Base-by-base conservation (phyloP, 1,140 invertebrate genomes). In the Drosophila pruinosa region DNA sequence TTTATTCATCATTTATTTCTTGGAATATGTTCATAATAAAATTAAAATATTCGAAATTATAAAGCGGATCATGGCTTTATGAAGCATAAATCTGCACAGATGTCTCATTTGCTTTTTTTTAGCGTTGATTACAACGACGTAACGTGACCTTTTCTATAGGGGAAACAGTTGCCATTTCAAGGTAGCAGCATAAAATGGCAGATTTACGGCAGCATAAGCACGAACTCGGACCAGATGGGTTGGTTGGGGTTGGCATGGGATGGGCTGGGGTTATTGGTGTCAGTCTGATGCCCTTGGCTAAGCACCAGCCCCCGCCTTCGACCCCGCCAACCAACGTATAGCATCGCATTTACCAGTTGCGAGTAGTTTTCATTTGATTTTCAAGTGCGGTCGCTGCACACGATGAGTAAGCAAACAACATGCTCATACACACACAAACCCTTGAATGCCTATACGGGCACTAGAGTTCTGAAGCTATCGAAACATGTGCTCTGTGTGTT, bases 121-220 rank as follows among this genome's bases (percentile, higher is more conserved):
- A 61, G 14, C 26, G 4, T 21, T 19, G 47, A 54, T 69, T 53
- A 38, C 45, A 47, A 38, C 4, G 14, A 43, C 39, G 28, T 24
- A n/a, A 14, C 21, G 15, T 62, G 65, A 62, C 26, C 58, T 69
- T 62, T 63, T 34, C 26, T 17, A 1, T 2, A 12, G 26, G 2
- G 24, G 8, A 41, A 50, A 39, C 34, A 41, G 15, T 41, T 15
- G 45, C 17, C 56, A 61, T 68, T 61, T 68, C 48, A 36, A 68
- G 65, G 47, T 53, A 41, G 53, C 43, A 19, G 58, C 15, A 81
- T 75, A 75, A 85, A 85, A 62, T 47, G 43, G 12, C 75, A 79
- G 74, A 73, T 75, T 82, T 83, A 83, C 58, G 71, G 61, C 71
- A 41, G 28, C 17, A 26, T 45, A 14, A 63, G 31, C 47, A 15